These are phyloP conservation scores for Nesogale talazaci DNA, from an alignment of 2,113 vertebrate species.

Conservation along the genomic window DNA sequence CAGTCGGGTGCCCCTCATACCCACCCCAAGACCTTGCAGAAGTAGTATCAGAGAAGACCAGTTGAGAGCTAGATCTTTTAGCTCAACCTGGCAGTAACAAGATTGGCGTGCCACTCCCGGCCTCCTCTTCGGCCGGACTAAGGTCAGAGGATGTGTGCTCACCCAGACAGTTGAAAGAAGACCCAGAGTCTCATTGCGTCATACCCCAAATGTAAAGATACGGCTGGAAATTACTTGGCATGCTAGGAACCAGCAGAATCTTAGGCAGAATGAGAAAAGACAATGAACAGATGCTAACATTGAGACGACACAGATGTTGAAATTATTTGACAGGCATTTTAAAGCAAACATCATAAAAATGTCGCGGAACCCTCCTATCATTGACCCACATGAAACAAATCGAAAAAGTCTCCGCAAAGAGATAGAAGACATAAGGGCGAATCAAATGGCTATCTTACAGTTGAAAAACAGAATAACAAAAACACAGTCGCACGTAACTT, in stretches of 20 bases:
- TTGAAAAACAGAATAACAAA: not conserved
- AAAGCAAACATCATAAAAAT: not conserved
- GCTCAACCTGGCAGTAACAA: not conserved
- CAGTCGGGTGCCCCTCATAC: not conserved
- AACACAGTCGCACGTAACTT: not conserved
- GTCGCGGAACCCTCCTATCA: not conserved
- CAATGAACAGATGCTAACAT: not conserved
- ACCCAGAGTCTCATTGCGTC: not conserved
- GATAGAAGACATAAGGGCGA: not conserved
- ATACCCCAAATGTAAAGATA: not conserved
- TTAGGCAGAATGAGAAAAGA: not conserved
- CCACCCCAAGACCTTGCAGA: rapidly evolving
- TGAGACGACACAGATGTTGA: not conserved
- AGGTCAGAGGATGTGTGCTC: not conserved
- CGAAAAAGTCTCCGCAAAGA: not conserved
- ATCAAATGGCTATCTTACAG: not conserved
- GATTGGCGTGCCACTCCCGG: not conserved
- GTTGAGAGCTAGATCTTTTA: not conserved
- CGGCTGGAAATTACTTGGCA: not conserved
- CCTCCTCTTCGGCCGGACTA: not conserved
- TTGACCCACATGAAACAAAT: not conserved
- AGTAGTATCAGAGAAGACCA: not conserved
- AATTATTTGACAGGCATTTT: not conserved
- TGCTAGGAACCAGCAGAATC: not conserved
- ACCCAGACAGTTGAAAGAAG: not conserved